phyloP scores from a whole-genome alignment of 2,888 invertebrate genomes.

The Aphidoletes aphidimyza region DNA sequence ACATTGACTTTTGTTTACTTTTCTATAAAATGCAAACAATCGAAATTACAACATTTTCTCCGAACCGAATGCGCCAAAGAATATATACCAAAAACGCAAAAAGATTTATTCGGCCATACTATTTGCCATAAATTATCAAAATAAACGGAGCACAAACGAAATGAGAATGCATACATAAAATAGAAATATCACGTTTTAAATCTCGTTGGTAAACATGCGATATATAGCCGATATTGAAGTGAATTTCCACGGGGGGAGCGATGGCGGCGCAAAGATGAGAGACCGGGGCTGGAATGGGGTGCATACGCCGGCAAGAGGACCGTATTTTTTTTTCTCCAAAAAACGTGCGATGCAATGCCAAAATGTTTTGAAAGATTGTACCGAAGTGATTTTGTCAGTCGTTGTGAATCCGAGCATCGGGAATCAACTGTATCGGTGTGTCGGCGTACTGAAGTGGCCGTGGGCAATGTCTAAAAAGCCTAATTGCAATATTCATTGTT shows the following conservation, averaged over 20 bases:
- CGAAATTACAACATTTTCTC: neutral
- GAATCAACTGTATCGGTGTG: neutral
- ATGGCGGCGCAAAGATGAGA: no score
- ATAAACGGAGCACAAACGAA: neutral
- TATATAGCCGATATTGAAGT: neutral
- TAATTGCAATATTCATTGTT: constrained; percentile 46
- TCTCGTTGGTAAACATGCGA: constrained; percentile 18
- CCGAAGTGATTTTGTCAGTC: neutral
- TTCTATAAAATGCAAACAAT: neutral
- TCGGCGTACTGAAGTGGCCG: neutral
- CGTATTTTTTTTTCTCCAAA: no score
- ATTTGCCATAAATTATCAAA: constrained; percentile 38
- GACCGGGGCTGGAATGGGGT: no score
- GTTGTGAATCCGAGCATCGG: neutral
- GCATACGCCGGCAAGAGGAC: no score
- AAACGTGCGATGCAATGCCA: no score
- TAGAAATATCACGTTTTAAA: constrained; percentile 40
- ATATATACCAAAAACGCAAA: neutral
- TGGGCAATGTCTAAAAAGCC: constrained; percentile 35
- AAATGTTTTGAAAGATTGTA: constrained; percentile 3
- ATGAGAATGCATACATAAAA: neutral
- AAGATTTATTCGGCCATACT: neutral
- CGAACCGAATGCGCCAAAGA: neutral
- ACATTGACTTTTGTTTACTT: neutral
- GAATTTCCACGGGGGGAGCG: no score